Percentiles rank a stretch among this genome's conserved stretches.
Conservation (phyloP, 92 coral and sea anemone genomes). For the Pocillopora meandrina region DNA sequence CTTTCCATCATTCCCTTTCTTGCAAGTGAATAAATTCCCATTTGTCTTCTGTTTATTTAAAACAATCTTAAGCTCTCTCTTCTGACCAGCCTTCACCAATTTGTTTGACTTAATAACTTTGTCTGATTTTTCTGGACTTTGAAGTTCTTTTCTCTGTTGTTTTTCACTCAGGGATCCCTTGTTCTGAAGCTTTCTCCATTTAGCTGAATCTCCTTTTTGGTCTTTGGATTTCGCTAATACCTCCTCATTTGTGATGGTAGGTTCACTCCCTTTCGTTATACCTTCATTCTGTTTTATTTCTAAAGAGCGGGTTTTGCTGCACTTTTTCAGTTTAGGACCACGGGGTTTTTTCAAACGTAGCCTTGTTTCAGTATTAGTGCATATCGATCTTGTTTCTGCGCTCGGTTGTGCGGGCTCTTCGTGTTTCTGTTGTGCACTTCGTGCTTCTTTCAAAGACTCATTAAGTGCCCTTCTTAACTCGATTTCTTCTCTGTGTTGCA, state of each 20-base stretch:
- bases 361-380: constrained; percentile 29
- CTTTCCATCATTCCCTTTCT: constrained; percentile 7
- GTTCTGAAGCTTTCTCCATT: background rate
- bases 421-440: constrained; percentile 21
- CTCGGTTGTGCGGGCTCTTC: background rate
- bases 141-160: background rate
- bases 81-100: too few species aligned
- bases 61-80: background rate
- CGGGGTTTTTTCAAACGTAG: constrained; percentile 17
- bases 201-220: background rate
- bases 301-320: background rate
- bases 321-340: background rate
- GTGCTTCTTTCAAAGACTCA: constrained; percentile 77
- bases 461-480: constrained; percentile 87
- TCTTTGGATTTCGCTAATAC: background rate
- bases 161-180: background rate
- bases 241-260: background rate
- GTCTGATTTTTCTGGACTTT: constrained; percentile 28
- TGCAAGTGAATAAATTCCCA: background rate
- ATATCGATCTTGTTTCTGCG: constrained; percentile 7
- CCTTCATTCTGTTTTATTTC: constrained; percentile 11
- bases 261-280: background rate
- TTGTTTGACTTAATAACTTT: background rate
- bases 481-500: constrained; percentile 91
- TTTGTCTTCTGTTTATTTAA: constrained; percentile 10